Conservation (phyloP, 1,140 invertebrate genomes). For the Grapholita molesta region DNA sequence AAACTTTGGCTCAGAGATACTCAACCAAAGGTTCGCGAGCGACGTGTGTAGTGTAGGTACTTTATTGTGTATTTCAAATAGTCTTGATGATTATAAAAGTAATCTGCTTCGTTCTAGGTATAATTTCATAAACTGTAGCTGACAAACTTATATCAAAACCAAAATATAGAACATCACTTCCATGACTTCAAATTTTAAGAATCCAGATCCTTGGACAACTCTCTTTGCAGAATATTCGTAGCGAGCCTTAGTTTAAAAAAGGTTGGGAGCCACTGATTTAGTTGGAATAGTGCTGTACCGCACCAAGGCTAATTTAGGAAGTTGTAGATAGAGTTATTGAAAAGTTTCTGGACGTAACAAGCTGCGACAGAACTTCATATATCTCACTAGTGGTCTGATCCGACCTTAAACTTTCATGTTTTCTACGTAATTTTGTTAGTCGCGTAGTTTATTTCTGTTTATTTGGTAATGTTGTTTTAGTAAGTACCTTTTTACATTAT, state of each 20-base stretch:
- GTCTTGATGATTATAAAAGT: too few species aligned
- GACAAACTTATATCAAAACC: too few species aligned
- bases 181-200: not conserved
- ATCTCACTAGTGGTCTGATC: not conserved
- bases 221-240: not conserved
- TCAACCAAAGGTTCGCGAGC: not conserved
- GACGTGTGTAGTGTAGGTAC: not conserved
- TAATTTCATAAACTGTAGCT: too few species aligned
- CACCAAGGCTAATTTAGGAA: conserved; percentile 25
- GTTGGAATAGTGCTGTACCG: conserved; percentile 12
- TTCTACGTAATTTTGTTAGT: not conserved
- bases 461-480: not conserved
- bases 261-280: not conserved
- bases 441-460: not conserved
- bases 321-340: conserved; percentile 34
- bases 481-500: too few species aligned
- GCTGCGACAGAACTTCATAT: conserved; percentile 18
- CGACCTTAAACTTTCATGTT: not conserved
- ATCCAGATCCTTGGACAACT: too few species aligned
- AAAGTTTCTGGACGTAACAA: conserved; percentile 18
- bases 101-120: too few species aligned
- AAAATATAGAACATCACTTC: too few species aligned
- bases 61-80: too few species aligned
- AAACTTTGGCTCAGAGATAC: not conserved
- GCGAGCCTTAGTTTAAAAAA: not conserved